These are phyloP conservation scores for Aleiodes sp. DNA, from an alignment of 1,140 invertebrate species.

Conservation along the genomic window DNA sequence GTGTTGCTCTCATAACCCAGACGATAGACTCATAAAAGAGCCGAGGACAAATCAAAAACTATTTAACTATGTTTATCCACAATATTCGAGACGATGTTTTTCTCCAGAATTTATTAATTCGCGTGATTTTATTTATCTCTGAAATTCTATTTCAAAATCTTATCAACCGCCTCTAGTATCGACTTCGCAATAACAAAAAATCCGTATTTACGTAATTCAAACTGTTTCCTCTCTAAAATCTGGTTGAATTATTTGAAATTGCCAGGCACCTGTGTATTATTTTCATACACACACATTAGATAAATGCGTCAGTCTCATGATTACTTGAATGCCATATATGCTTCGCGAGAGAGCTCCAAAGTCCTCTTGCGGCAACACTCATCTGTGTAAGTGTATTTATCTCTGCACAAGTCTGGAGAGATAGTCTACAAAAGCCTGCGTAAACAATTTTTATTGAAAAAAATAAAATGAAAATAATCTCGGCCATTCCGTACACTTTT, in stretches of 20 bases:
- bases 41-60: too few species aligned
- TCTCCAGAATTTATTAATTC: neutral
- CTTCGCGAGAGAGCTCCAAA: neutral
- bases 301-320: neutral
- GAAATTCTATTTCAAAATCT: neutral
- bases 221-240: neutral
- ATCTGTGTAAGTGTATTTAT: neutral
- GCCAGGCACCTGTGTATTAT: neutral
- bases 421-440: neutral
- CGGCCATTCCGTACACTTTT: neutral
- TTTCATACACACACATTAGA: neutral
- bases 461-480: too few species aligned
- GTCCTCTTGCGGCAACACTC: neutral
- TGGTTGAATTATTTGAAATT: neutral
- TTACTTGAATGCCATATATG: slow-evolving; percentile 2
- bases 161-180: neutral
- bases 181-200: neutral
- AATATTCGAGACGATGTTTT: too few species aligned
- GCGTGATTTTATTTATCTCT: too few species aligned
- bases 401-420: too few species aligned
- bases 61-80: too few species aligned
- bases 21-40: too few species aligned
- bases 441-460: slow-evolving; percentile 6
- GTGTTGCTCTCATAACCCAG: neutral
- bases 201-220: neutral